Conservation (phyloP, 2,888 invertebrate species). For the Mythimna impura region DNA sequence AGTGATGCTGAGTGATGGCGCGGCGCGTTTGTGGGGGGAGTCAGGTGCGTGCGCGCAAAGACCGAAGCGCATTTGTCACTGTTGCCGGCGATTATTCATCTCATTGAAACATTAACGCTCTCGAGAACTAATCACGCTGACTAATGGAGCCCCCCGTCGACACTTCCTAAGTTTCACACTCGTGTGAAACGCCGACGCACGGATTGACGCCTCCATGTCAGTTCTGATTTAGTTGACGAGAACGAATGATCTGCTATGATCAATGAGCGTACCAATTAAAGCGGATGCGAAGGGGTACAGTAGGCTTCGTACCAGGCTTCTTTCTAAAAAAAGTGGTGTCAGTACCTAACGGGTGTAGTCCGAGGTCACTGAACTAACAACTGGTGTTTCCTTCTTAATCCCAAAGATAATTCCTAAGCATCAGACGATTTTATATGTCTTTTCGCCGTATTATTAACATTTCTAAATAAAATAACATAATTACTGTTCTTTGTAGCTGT, state of each 20-base stretch:
- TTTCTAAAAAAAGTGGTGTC: conserved; percentile 29
- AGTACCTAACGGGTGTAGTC: conserved; percentile 18
- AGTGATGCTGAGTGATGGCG: conserved; percentile 84
- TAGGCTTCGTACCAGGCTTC: conserved; percentile 42
- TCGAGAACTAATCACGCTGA: conserved; percentile 89
- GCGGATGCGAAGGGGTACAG: conserved; percentile 50
- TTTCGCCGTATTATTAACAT: conserved; percentile 1
- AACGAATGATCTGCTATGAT: conserved; percentile 79
- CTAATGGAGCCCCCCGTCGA: conserved; percentile 90
- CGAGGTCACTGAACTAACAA: conserved; percentile 22
- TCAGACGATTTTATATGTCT: not conserved
- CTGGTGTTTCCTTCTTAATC: not conserved
- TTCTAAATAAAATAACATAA: conserved; percentile 9
- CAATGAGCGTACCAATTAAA: conserved; percentile 73
- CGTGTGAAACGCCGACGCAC: conserved; percentile 76
- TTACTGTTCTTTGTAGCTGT: not conserved
- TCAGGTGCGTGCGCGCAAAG: conserved; percentile 88
- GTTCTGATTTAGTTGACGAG: conserved; percentile 78
- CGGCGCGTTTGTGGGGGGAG: conserved; percentile 84
- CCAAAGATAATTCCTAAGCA: not conserved
- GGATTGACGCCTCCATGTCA: conserved; percentile 75
- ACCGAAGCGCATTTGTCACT: conserved; percentile 88
- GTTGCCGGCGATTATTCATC: conserved; percentile 89
- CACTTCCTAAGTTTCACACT: conserved; percentile 88
- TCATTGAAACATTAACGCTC: conserved; percentile 90